Percentiles rank a stretch among this genome's conserved stretches.
phyloP scores from a whole-genome alignment of 2,113 vertebrate genomes.

The Tragelaphus scriptus region DNA sequence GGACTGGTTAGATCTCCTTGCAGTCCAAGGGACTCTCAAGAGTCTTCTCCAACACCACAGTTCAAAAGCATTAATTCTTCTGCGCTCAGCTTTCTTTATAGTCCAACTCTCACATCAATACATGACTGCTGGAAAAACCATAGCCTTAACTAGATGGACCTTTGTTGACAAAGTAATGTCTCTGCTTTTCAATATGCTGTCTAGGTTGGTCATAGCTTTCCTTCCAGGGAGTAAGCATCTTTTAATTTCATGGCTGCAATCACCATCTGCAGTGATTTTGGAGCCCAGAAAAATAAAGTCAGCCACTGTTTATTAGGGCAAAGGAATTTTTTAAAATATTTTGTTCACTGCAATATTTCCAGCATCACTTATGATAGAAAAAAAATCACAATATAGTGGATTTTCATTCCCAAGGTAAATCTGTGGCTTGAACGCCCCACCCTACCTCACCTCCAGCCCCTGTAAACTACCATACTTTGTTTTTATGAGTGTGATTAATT shows the following conservation, averaged over 20 bases:
- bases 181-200: neutral
- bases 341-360: neutral
- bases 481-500: neutral
- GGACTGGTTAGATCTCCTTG: neutral
- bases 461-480: neutral
- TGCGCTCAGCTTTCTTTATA: neutral
- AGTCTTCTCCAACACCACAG: neutral
- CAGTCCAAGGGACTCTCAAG: neutral
- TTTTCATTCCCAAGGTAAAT: constrained; percentile 8
- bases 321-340: neutral
- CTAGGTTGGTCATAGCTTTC: neutral
- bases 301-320: neutral
- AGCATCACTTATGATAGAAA: neutral
- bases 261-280: neutral
- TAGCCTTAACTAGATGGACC: neutral
- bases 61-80: neutral
- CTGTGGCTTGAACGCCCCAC: neutral
- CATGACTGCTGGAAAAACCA: neutral
- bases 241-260: neutral
- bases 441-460: neutral
- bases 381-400: neutral
- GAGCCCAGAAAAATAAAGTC: neutral
- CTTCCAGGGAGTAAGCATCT: neutral
- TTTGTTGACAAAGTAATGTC: neutral
- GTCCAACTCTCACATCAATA: neutral